Evolutionary conservation across 2,113 vertebrate species (phyloP), one percentile per base, ranked within the genome.

Genomic region (Hymenochirus boettgeri): DNA sequence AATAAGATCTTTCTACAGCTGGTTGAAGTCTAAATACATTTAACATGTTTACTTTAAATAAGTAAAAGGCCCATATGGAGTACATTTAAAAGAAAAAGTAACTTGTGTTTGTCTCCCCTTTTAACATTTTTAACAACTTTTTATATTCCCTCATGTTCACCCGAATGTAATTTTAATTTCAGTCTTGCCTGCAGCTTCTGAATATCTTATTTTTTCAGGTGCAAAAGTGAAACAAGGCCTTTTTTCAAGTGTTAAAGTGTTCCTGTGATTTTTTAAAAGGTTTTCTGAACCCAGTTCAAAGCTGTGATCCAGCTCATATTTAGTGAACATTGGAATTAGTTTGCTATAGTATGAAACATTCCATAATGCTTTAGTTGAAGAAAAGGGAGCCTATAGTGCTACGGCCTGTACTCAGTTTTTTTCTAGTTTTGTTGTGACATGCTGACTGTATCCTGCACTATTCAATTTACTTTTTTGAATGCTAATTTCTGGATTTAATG

Each of bases 181-280:
- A 57, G 19, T 46, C 39, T 46, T 59, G 46, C 37, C 37, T 46
- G 37, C 57, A 27, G 57, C 37, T 39, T 46, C 35, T 26, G 37
- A 7, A 24, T 24, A 46, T 25, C 13, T 25, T 46, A 46, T 59
- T 59, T 46, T 59, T 45, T 59, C 57, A 59, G 57, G 57, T 59
- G 39, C 26, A 17, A 46, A 59, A 59, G 24, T 59, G 24, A 45
- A 24, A 15, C 54, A 57, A 22, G 27, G 23, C 31, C n/a, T 21
- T 12, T 12, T 57, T 57, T 35, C 19, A 35, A 31, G 54, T 57
- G 54, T 57, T n/a, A 57, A 22, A 57, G 7, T 33, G 54, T n/a
- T n/a, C n/a, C n/a, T n/a, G n/a, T n/a, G n/a, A n/a, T n/a, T n/a
- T n/a, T n/a, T n/a, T n/a, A n/a, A n/a, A n/a, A n/a, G n/a, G n/a